Percentiles rank a stretch among this genome's conserved stretches.
These are phyloP conservation scores for Catamblyrhynchus diadema DNA, from an alignment of 2,797 vertebrate genomes.

Conservation along the genomic window DNA sequence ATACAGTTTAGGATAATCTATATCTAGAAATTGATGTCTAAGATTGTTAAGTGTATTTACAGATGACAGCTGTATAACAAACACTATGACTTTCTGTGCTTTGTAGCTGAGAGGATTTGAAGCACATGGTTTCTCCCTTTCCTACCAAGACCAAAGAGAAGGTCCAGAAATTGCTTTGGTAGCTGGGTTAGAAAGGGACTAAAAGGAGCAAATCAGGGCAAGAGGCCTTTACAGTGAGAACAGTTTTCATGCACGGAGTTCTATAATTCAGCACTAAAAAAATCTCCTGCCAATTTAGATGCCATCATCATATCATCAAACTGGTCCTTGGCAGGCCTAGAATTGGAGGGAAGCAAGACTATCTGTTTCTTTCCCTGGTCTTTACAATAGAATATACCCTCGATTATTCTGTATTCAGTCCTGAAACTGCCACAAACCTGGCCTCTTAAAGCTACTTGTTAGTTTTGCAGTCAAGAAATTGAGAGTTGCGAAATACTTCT, in stretches of 20 bases:
- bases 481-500: not conserved
- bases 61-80: not conserved
- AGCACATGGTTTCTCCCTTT: rapidly evolving
- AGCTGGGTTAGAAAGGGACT: not conserved
- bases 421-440: not conserved
- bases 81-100: not conserved
- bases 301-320: not conserved
- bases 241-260: not conserved
- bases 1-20: not conserved
- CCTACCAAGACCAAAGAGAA: not conserved
- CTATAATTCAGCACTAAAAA: not conserved
- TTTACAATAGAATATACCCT: not conserved
- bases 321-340: not conserved
- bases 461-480: not conserved
- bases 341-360: not conserved
- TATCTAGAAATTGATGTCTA: not conserved
- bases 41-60: not conserved
- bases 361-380: not conserved
- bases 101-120: not conserved
- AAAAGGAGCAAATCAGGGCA: not conserved
- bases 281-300: not conserved
- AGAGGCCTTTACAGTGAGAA: not conserved
- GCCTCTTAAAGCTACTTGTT: not conserved
- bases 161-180: not conserved
- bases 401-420: not conserved